phyloP scores from a whole-genome alignment of 2,113 vertebrate genomes.

The Etia nguti region DNA sequence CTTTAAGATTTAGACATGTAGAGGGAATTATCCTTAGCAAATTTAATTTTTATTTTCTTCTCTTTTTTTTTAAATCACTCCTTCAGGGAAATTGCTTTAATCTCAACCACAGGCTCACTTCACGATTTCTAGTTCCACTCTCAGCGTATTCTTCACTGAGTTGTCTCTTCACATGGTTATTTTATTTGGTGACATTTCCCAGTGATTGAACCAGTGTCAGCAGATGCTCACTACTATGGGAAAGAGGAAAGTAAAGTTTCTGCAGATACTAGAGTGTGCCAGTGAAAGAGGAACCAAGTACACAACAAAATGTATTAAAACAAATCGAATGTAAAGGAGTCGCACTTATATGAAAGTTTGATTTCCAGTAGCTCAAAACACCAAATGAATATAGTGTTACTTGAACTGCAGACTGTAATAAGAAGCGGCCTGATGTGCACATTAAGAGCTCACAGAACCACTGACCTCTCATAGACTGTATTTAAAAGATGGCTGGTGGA shows the following conservation, averaged over 20 bases:
- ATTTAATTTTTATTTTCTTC: neutral
- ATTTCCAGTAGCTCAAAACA: neutral
- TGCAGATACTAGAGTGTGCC: neutral
- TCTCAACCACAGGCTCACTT: neutral
- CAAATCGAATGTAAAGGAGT: neutral
- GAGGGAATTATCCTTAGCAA: neutral
- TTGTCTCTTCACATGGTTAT: neutral
- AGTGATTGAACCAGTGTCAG: neutral
- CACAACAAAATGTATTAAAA: neutral
- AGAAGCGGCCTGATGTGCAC: neutral
- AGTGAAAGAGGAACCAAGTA: constrained; percentile 36
- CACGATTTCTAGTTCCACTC: neutral
- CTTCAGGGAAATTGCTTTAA: neutral
- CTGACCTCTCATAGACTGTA: neutral
- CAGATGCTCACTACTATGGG: neutral
- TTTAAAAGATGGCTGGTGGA: neutral
- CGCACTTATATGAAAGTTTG: neutral
- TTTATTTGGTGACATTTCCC: neutral
- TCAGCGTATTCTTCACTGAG: neutral
- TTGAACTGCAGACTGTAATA: neutral
- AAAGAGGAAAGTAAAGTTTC: constrained; percentile 18
- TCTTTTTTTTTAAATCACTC: neutral
- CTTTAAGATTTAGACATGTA: fast-evolving
- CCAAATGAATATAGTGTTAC: neutral
- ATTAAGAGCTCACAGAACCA: neutral